These are phyloP conservation scores for Scalopus aquaticus DNA, from an alignment of 2,113 vertebrate species.

Conservation along the genomic window DNA sequence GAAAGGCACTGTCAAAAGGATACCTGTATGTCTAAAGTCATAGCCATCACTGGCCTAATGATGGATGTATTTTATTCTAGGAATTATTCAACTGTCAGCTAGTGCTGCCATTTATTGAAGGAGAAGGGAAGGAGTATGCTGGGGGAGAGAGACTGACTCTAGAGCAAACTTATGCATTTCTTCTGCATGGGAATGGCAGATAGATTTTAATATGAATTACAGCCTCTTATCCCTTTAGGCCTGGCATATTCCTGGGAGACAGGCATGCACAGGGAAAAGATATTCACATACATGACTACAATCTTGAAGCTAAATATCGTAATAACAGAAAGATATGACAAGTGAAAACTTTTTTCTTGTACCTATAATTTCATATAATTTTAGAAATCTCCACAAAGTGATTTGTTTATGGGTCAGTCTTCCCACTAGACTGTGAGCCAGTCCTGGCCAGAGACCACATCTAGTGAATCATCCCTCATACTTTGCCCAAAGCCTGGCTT, in stretches of 20 bases:
- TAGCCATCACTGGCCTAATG: background rate
- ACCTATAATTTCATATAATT: background rate
- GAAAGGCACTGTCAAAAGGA: conserved; percentile 40
- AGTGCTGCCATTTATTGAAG: conserved; percentile 3
- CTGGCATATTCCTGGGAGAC: background rate
- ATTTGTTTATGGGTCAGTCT: background rate
- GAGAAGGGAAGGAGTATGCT: background rate
- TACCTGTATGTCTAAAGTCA: background rate
- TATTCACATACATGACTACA: background rate
- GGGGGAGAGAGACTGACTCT: background rate
- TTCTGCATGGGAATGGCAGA: background rate
- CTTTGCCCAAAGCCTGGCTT: background rate
- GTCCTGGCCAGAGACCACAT: background rate
- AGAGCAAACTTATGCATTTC: background rate
- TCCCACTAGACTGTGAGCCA: background rate
- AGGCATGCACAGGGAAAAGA: background rate
- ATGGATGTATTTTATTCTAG: background rate
- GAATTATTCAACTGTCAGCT: conserved; percentile 27
- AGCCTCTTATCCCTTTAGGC: background rate
- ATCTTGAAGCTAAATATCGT: background rate
- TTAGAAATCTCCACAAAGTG: background rate
- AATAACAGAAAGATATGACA: no score
- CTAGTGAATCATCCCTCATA: background rate
- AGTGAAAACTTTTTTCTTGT: background rate
- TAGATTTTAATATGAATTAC: background rate